Conservation (phyloP, 1,140 invertebrate species). For the Schmidtea mediterranea region DNA sequence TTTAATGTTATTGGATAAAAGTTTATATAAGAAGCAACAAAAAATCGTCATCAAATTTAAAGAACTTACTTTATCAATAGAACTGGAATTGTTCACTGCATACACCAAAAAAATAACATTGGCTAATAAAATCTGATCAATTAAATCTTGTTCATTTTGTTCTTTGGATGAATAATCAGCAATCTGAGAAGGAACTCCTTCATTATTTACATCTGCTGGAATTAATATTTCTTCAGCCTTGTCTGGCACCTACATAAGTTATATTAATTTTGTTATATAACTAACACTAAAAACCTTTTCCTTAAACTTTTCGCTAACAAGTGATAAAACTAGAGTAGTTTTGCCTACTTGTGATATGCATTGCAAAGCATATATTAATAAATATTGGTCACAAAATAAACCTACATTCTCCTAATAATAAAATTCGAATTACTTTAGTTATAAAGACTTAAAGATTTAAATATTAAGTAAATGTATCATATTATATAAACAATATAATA, state of each 20-base stretch:
- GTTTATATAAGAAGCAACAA: too few species aligned
- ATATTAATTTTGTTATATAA: background rate
- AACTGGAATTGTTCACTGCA: conserved; percentile 67
- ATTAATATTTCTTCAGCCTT: conserved; percentile 94
- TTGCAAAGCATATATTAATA: too few species aligned
- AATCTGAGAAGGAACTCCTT: conserved; percentile 84
- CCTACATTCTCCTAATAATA: too few species aligned
- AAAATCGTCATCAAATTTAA: background rate
- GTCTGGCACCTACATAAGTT: conserved; percentile 39
- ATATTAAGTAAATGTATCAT: too few species aligned
- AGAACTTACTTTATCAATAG: conserved; percentile 40
- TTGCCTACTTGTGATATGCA: conserved; percentile 39
- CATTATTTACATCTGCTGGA: conserved; percentile 82
- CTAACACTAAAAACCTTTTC: conserved; percentile 37
- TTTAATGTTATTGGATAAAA: too few species aligned
- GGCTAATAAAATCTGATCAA: conserved; percentile 55
- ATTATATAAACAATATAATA: too few species aligned
- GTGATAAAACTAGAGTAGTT: conserved; percentile 72
- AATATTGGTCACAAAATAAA: too few species aligned
- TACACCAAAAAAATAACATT: conserved; percentile 95
- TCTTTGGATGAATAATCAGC: conserved; percentile 78
- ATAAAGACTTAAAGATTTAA: too few species aligned
- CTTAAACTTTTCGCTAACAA: conserved; percentile 88
- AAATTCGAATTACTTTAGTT: too few species aligned
- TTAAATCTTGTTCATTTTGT: conserved; percentile 54